Conservation (phyloP, 2,888 invertebrate species). For the Cheilosia soror region DNA sequence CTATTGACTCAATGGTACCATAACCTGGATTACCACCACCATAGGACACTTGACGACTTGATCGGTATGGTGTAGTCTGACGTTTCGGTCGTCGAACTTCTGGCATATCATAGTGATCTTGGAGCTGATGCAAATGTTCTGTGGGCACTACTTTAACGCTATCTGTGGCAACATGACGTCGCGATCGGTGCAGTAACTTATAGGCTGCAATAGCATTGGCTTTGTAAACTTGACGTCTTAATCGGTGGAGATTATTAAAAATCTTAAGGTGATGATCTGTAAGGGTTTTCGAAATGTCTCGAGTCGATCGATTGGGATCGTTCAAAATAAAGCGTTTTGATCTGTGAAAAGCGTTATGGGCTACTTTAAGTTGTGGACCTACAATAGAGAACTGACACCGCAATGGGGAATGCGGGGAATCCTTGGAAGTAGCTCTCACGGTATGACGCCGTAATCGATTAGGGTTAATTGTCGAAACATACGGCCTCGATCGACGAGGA, state of each 20-base stretch:
- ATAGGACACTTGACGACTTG: slow-evolving; percentile 39
- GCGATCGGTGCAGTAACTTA: not conserved
- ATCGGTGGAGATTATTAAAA: not conserved
- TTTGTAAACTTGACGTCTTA: not conserved
- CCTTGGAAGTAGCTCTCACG: not conserved
- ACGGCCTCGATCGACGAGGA: slow-evolving; percentile 14
- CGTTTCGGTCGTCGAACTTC: not conserved
- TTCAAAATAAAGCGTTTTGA: not conserved
- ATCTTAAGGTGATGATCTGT: not conserved
- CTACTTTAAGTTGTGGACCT: not conserved
- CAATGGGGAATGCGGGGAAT: not conserved
- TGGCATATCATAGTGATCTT: not conserved
- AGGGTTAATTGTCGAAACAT: not conserved
- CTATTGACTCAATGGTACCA: slow-evolving; percentile 80
- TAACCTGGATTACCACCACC: slow-evolving; percentile 77
- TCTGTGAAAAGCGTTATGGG: slow-evolving; percentile 24
- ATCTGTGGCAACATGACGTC: not conserved
- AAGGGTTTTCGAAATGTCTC: not conserved
- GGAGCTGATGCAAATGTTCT: too few species aligned
- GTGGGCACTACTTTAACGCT: too few species aligned
- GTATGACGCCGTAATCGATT: too few species aligned
- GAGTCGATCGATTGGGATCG: not conserved
- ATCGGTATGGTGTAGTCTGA: slow-evolving; percentile 1
- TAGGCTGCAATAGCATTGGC: not conserved
- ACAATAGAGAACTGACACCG: not conserved